A percentile compares a stretch with the other conserved stretches of the same genome.
These are phyloP conservation scores for Uloborus diversus DNA, from an alignment of 1,140 invertebrate species.

Conservation along the genomic window DNA sequence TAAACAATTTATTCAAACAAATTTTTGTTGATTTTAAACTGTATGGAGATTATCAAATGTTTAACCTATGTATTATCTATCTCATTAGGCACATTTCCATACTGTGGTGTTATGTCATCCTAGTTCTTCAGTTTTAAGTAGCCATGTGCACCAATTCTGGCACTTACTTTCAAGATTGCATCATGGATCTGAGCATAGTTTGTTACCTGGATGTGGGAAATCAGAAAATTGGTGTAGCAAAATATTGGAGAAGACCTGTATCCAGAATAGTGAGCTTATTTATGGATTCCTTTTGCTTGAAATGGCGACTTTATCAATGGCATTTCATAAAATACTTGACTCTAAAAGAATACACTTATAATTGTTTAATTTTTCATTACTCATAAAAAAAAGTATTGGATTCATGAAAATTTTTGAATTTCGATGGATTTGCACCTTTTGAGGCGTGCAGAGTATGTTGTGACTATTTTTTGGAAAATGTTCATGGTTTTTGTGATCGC, in stretches of 20 bases:
- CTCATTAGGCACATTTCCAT: neutral
- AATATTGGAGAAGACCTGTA: neutral
- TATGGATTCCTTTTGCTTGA: neutral
- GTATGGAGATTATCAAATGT: neutral
- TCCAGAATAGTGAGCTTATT: neutral
- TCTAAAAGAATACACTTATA: too few relatives aligned
- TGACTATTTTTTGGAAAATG: too few relatives aligned
- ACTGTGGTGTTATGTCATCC: conserved; percentile 31
- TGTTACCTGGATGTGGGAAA: conserved; percentile 26
- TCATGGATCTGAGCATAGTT: neutral
- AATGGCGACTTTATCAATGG: too few relatives aligned
- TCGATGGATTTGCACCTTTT: too few relatives aligned
- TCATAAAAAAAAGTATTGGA: neutral
- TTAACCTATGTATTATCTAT: neutral
- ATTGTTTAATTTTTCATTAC: neutral
- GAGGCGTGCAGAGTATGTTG: too few relatives aligned
- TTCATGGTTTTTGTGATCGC: too few relatives aligned
- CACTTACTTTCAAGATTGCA: conserved; percentile 15
- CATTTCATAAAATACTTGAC: too few relatives aligned
- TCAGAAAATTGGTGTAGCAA: conserved; percentile 34
- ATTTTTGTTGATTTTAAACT: neutral
- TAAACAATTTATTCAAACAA: neutral
- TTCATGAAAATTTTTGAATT: too few relatives aligned
- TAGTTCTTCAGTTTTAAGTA: neutral
- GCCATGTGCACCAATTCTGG: conserved; percentile 22